A percentile compares a stretch with the other conserved stretches of the same genome.
These are phyloP conservation scores for Amiota communis DNA, from an alignment of 2,888 invertebrate genomes.

Conservation along the genomic window DNA sequence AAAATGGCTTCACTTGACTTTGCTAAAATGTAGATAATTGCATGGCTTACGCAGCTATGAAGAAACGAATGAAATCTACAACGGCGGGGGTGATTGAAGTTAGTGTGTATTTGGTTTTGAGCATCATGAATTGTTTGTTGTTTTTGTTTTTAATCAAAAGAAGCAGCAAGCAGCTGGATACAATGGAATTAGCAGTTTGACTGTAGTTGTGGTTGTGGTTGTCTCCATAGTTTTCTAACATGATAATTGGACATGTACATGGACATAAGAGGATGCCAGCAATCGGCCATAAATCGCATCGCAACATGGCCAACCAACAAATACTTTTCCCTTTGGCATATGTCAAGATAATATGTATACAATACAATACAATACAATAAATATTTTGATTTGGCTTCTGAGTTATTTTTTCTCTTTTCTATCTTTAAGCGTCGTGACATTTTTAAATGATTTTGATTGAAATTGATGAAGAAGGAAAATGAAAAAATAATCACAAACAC, in stretches of 20 bases:
- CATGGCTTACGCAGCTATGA: background rate
- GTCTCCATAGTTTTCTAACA: constrained; percentile 57
- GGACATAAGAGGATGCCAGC: constrained; percentile 51
- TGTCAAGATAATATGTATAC: constrained; percentile 5
- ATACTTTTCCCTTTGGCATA: constrained; percentile 31
- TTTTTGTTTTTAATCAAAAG: background rate
- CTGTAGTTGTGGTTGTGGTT: background rate
- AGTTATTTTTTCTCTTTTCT: background rate
- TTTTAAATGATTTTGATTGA: background rate
- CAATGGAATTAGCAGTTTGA: background rate
- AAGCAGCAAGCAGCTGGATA: background rate
- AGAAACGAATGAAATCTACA: constrained; percentile 4
- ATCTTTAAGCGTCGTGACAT: constrained; percentile 9
- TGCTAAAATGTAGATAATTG: constrained; percentile 24
- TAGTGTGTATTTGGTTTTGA: background rate
- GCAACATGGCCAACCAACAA: constrained; percentile 3
- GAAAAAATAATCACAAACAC: background rate
- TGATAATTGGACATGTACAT: constrained; percentile 63
- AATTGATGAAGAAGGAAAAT: background rate
- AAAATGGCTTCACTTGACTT: constrained; percentile 1
- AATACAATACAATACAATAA: too few relatives aligned
- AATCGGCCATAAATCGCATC: constrained; percentile 20
- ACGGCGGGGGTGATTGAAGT: too few relatives aligned
- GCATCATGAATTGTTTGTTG: background rate
- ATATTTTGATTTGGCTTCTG: background rate